Conservation (phyloP, 1,140 invertebrate species). For the Drosophila grimshawi region DNA sequence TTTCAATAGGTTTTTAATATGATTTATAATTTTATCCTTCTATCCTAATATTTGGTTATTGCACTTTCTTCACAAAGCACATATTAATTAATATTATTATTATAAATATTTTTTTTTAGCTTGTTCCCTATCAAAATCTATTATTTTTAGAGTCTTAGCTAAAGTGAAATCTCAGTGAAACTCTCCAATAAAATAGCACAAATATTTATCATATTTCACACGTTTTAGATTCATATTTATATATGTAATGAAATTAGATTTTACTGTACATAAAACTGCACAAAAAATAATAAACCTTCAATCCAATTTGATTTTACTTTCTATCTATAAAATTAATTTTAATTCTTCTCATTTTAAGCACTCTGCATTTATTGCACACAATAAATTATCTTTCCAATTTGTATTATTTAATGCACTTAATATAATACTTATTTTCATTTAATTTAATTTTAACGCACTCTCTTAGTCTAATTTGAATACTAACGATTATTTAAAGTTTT, state of each 20-base stretch:
- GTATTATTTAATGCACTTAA: constrained; percentile 34
- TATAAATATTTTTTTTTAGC: background rate
- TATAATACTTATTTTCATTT: background rate
- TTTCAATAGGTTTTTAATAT: background rate
- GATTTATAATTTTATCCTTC: background rate
- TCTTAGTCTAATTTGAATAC: background rate
- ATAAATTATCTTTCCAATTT: background rate
- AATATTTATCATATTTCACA: background rate
- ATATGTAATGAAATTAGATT: constrained; percentile 7
- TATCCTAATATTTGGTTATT: too few species aligned
- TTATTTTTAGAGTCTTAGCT: background rate
- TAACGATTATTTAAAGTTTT: background rate
- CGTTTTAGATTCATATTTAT: constrained; percentile 1
- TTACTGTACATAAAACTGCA: constrained; percentile 9
- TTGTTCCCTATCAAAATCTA: background rate
- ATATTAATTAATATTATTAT: background rate
- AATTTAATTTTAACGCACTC: background rate
- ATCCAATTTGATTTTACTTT: constrained; percentile 1
- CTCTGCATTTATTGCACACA: background rate
- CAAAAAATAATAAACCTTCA: background rate
- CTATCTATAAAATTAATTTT: background rate
- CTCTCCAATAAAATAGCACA: constrained; percentile 1
- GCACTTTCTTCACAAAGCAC: background rate
- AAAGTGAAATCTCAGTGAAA: background rate
- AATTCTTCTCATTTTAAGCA: constrained; percentile 10